Percentiles rank a stretch among this genome's conserved stretches.
phyloP scores from a whole-genome alignment of 2,113 vertebrate species.

The Paradisaea rubra region DNA sequence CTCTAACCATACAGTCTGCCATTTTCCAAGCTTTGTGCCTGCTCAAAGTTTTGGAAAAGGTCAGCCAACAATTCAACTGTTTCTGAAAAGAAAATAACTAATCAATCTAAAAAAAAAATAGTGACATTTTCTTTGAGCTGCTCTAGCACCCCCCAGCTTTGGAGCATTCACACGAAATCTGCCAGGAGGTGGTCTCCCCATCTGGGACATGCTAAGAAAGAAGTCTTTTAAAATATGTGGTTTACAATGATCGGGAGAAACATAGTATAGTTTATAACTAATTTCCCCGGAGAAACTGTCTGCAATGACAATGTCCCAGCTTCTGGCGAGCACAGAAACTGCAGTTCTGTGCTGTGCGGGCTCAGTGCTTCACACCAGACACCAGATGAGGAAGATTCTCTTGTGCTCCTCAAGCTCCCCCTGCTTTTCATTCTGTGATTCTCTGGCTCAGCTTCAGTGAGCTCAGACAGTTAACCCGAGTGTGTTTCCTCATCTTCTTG shows the following conservation, averaged over 20 bases:
- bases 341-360: neutral
- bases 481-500: neutral
- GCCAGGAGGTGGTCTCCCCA: neutral
- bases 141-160: conserved; percentile 4
- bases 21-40: neutral
- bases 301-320: neutral
- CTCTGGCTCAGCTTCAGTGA: neutral
- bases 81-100: conserved; percentile 11
- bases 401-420: conserved; percentile 61
- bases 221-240: neutral
- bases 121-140: neutral
- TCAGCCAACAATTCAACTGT: conserved; percentile 14
- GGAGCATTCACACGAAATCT: neutral
- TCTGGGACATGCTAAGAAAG: neutral
- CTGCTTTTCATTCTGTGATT: conserved; percentile 56
- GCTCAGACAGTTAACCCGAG: neutral
- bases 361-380: neutral
- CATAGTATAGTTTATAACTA: neutral
- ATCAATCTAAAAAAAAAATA: neutral
- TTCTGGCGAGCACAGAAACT: conserved; percentile 13
- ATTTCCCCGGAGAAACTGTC: neutral
- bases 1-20: neutral
- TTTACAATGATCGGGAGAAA: neutral
- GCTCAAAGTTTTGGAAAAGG: conserved; percentile 15
- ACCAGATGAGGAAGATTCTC: neutral